These are phyloP conservation scores for Anolis sagrei DNA, from an alignment of 2,113 vertebrate species.

Conservation along the genomic window DNA sequence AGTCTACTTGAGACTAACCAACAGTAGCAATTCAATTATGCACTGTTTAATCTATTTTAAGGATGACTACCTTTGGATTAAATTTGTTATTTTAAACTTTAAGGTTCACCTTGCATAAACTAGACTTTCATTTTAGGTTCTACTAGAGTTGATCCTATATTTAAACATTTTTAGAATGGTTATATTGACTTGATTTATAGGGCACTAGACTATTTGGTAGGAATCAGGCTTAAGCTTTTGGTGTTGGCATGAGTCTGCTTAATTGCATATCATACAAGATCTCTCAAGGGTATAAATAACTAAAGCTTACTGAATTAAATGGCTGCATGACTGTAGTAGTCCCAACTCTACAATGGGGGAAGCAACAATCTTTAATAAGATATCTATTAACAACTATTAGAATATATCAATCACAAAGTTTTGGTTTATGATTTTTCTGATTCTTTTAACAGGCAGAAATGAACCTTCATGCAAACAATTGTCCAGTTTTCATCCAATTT, in stretches of 20 bases:
- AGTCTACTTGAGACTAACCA: no score
- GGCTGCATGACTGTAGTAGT: not conserved
- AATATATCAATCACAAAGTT: no score
- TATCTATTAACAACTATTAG: not conserved
- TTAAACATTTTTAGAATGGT: not conserved
- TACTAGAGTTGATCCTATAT: not conserved
- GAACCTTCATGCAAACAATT: not conserved
- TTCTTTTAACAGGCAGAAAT: not conserved
- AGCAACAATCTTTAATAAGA: not conserved
- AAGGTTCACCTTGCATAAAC: slow-evolving; percentile 44
- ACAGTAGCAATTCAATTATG: not conserved
- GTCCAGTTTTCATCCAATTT: not conserved
- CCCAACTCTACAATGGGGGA: not conserved
- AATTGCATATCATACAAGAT: not conserved
- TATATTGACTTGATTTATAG: not conserved
- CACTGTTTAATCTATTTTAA: not conserved
- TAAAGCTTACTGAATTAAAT: slow-evolving; percentile 5
- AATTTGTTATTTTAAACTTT: not conserved
- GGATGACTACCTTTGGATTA: not conserved
- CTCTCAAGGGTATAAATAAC: not conserved
- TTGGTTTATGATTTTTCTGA: not conserved
- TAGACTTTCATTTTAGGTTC: slow-evolving; percentile 33
- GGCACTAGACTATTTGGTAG: not conserved
- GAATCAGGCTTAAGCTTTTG: not conserved
- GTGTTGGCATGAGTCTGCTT: slow-evolving; percentile 4